A percentile compares a stretch with the other conserved stretches of the same genome.
Conservation (phyloP, 2,888 invertebrate species). For the Diachrysia chrysitis region DNA sequence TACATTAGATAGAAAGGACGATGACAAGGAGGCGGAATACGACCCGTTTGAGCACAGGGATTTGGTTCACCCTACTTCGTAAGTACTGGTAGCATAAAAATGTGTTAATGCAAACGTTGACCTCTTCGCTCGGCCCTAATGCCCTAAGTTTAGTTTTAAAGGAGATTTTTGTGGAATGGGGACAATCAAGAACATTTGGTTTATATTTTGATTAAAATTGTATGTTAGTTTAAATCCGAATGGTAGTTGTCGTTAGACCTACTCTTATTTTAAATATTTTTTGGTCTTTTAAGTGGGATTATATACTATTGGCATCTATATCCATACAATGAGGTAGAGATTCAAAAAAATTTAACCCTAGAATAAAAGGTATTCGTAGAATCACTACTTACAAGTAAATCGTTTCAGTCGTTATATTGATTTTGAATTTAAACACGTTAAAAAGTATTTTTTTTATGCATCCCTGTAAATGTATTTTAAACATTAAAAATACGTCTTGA, state of each 20-base stretch:
- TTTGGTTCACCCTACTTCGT: conserved; percentile 91
- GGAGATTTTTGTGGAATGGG: too few relatives aligned
- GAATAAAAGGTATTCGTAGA: too few relatives aligned
- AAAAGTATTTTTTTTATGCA: not conserved
- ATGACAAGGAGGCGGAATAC: conserved; percentile 81
- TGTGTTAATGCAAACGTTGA: not conserved
- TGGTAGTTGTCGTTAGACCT: too few relatives aligned
- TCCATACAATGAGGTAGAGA: too few relatives aligned
- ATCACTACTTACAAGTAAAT: too few relatives aligned
- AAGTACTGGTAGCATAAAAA: conserved; percentile 70
- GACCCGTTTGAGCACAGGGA: conserved; percentile 92
- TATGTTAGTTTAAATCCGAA: too few relatives aligned
- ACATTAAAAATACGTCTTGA: not conserved
- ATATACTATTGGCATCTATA: too few relatives aligned
- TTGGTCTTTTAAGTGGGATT: too few relatives aligned
- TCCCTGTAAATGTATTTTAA: not conserved
- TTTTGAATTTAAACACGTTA: conserved; percentile 5
- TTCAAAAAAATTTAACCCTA: too few relatives aligned
- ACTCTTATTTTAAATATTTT: too few relatives aligned
- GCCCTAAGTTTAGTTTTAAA: not conserved
- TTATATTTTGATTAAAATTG: too few relatives aligned
- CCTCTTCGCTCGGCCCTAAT: not conserved
- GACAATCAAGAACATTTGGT: too few relatives aligned
- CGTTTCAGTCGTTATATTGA: not conserved
- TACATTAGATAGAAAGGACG: conserved; percentile 66